Base-by-base conservation (phyloP, 2,888 invertebrate genomes). In the Arctia plantaginis region DNA sequence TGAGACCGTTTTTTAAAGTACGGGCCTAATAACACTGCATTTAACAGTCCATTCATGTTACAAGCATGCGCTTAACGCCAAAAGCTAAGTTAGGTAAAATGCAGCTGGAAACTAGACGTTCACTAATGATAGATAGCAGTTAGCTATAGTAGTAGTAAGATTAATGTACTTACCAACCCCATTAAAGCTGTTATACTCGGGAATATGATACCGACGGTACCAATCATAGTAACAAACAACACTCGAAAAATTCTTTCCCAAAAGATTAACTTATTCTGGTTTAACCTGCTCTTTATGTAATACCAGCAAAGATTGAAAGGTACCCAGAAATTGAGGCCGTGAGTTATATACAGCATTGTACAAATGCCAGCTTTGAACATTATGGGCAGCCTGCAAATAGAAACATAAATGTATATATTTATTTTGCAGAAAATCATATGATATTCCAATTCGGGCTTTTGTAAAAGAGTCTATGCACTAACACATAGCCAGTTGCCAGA, bases 261-360 rank as follows among this genome's bases (percentile, higher is more conserved):
- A 41, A 74, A 75, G 0, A 88, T 13, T 0, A 71, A 2, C 0
- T 78, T 86, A 0, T 72, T 0, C 87, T 15, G 13, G 0, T 80
- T 86, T 0, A 79, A 66, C 0, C 27, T 66, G 0, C 73, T 76
- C 71, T 89, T 87, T 6, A 94, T 66, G 70, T 94, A 95, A 76
- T 89, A 88, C 80, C 90, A 94, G 33, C 85, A 82, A 0, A 93
- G 80, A 62, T 92, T 88, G 80, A 95, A 95, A 0, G 94, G 94
- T 4, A 91, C 91, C 90, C 90, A 95, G 78, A 91, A 95, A 72
- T 94, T 95, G 0, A 95, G 66, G 0, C 91, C 93, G 59, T 93
- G 93, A 0, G 94, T 94, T 0, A 93, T 83, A 73, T 90, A 93
- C 12, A 95, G 90, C 94, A 94, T 94, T 0, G 90, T 0, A 0